phyloP scores from a whole-genome alignment of 1,140 invertebrate genomes.

The Chelonus insularis region DNA sequence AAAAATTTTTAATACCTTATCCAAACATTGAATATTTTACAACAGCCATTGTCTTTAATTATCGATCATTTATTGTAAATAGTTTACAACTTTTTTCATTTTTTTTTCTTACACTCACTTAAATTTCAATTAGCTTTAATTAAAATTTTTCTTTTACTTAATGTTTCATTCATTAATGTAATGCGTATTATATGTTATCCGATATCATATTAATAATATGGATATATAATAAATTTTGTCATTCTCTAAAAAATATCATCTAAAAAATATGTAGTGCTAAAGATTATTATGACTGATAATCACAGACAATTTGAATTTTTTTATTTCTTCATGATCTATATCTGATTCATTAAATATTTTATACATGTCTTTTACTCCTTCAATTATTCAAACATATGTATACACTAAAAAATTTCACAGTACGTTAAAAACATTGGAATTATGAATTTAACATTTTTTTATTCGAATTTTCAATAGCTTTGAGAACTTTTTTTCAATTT shows the following conservation, averaged over 20 bases:
- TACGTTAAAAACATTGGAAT: slow-evolving; percentile 2
- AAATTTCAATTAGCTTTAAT: background rate
- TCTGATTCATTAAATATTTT: slow-evolving; percentile 30
- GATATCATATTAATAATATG: slow-evolving; percentile 58
- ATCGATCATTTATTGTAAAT: slow-evolving; percentile 54
- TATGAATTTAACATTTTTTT: slow-evolving; percentile 38
- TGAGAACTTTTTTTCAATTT: background rate
- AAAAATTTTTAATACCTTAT: slow-evolving; percentile 57
- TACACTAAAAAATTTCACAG: slow-evolving; percentile 5
- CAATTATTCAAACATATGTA: background rate
- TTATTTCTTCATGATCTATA: slow-evolving; percentile 33
- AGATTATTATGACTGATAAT: slow-evolving; percentile 62
- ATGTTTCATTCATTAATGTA: slow-evolving; percentile 41
- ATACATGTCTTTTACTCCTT: slow-evolving; percentile 32
- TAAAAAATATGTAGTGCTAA: slow-evolving; percentile 61
- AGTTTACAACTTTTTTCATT: slow-evolving; percentile 46
- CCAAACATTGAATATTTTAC: slow-evolving; percentile 59
- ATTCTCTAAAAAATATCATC: slow-evolving; percentile 61
- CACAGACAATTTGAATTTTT: slow-evolving; percentile 57
- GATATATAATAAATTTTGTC: slow-evolving; percentile 60
- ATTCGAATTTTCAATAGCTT: slow-evolving; percentile 19
- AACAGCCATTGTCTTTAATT: slow-evolving; percentile 54
- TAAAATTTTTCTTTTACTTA: background rate
- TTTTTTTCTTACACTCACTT: slow-evolving; percentile 19
- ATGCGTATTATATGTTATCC: slow-evolving; percentile 49